Percentiles rank a stretch among this genome's conserved stretches.
Evolutionary conservation across 2,888 invertebrate genomes (phyloP).

Genomic region (Monochamus alternatus): DNA sequence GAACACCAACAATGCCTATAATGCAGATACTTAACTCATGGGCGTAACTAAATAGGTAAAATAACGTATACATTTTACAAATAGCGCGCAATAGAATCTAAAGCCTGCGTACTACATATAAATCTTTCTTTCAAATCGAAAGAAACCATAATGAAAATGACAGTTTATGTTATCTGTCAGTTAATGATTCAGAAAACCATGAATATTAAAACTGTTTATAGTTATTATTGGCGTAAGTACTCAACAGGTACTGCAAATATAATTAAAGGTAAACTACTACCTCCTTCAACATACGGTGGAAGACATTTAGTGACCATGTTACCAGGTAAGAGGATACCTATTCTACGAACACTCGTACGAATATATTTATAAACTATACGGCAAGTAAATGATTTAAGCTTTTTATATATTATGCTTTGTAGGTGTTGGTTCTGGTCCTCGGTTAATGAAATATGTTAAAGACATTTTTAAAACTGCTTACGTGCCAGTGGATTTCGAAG

Average conservation of each 20-base stretch:
- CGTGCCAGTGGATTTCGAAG: slow-evolving; percentile 66
- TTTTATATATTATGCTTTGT: slow-evolving; percentile 5
- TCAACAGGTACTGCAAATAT: background rate
- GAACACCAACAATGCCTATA: no score
- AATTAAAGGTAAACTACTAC: slow-evolving; percentile 9
- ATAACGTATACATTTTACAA: no score
- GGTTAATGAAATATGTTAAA: slow-evolving; percentile 62
- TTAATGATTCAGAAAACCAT: background rate
- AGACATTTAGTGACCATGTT: slow-evolving; percentile 59
- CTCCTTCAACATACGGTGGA: slow-evolving; percentile 53
- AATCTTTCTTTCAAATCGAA: no score
- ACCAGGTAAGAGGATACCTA: slow-evolving; percentile 51
- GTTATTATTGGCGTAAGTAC: background rate
- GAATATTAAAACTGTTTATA: background rate
- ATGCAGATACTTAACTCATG: no score
- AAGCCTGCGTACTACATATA: no score
- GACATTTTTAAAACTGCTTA: slow-evolving; percentile 60
- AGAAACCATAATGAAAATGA: no score
- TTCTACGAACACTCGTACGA: slow-evolving; percentile 6
- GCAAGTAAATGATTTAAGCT: background rate
- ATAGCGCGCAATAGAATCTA: no score
- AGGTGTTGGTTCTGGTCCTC: slow-evolving; percentile 64
- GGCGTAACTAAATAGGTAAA: no score
- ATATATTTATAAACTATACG: background rate
- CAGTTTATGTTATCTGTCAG: no score